phyloP scores from a whole-genome alignment of 2,888 invertebrate genomes.

The Auanema sp. region DNA sequence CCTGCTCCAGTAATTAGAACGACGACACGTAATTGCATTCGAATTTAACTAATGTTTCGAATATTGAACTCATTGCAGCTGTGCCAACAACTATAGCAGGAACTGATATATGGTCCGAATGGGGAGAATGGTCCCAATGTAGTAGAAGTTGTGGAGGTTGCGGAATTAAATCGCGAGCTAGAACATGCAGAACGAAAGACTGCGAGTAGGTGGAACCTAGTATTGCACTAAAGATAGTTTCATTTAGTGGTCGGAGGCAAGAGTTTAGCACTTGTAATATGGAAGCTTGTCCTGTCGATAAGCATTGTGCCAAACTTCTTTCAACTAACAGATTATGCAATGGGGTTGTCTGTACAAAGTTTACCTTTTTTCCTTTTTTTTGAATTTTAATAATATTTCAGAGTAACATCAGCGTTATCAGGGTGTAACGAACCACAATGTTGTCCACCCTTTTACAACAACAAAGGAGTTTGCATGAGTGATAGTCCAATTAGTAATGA shows the following conservation, averaged over 20 bases:
- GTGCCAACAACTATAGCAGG: conserved; percentile 40
- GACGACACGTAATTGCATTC: conserved; percentile 28
- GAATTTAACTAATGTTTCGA: not conserved
- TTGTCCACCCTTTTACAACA: conserved; percentile 57
- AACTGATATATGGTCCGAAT: conserved; percentile 50
- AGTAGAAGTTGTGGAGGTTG: conserved; percentile 59
- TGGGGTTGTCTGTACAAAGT: conserved; percentile 48
- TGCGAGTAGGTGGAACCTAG: conserved; percentile 49
- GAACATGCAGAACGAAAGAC: conserved; percentile 48
- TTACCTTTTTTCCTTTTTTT: not conserved
- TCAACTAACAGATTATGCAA: conserved; percentile 51
- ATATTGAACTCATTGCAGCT: conserved; percentile 15
- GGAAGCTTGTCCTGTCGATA: conserved; percentile 54
- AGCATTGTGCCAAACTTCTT: conserved; percentile 46
- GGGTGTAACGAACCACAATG: conserved; percentile 56
- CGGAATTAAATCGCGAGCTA: conserved; percentile 49
- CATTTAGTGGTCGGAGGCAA: conserved; percentile 52
- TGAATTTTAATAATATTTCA: conserved; percentile 15
- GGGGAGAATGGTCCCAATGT: conserved; percentile 60
- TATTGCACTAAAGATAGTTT: not conserved
- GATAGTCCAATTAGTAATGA: conserved; percentile 13
- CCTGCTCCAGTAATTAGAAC: conserved; percentile 37
- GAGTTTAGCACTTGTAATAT: conserved; percentile 60
- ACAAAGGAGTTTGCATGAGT: conserved; percentile 48
- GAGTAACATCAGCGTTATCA: conserved; percentile 36